phyloP scores from a whole-genome alignment of 2,797 vertebrate species.

The Siniperca scherzeri region DNA sequence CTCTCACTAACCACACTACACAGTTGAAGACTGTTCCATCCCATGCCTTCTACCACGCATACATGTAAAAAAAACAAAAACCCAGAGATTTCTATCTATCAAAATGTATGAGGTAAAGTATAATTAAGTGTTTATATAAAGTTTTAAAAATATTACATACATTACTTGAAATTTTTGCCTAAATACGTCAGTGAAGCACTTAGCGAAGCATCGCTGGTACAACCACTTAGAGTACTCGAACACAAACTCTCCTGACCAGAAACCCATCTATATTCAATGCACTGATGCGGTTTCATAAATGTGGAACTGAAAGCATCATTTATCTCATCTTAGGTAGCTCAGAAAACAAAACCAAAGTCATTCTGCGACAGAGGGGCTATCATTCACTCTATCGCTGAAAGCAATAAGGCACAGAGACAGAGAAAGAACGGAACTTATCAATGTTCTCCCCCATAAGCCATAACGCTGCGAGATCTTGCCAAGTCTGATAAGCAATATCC shows the following conservation, averaged over 20 bases:
- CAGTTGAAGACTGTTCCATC: constrained; percentile 16
- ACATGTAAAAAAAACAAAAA: background rate
- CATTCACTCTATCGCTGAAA: constrained; percentile 58
- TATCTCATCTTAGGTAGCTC: constrained; percentile 54
- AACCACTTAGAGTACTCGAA: background rate
- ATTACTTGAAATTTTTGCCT: fast-evolving
- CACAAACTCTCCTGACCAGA: constrained; percentile 19
- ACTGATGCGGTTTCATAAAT: constrained; percentile 53
- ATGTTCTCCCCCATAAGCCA: constrained; percentile 55
- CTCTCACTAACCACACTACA: constrained; percentile 45
- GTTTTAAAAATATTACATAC: background rate
- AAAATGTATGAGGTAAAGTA: background rate
- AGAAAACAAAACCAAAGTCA: constrained; percentile 62
- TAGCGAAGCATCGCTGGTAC: background rate
- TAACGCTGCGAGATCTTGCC: constrained; percentile 66
- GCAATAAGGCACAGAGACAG: constrained; percentile 57
- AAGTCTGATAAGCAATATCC: constrained; percentile 75
- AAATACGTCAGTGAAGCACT: background rate
- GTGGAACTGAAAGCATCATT: constrained; percentile 43
- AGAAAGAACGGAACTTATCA: constrained; percentile 69
- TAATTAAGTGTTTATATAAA: background rate
- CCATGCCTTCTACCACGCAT: background rate
- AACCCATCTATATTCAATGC: constrained; percentile 34
- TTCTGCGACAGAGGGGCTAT: constrained; percentile 51
- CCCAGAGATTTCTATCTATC: background rate